These are phyloP conservation scores for Margaritifera margaritifera DNA, from an alignment of 2,888 invertebrate genomes.

Conservation along the genomic window DNA sequence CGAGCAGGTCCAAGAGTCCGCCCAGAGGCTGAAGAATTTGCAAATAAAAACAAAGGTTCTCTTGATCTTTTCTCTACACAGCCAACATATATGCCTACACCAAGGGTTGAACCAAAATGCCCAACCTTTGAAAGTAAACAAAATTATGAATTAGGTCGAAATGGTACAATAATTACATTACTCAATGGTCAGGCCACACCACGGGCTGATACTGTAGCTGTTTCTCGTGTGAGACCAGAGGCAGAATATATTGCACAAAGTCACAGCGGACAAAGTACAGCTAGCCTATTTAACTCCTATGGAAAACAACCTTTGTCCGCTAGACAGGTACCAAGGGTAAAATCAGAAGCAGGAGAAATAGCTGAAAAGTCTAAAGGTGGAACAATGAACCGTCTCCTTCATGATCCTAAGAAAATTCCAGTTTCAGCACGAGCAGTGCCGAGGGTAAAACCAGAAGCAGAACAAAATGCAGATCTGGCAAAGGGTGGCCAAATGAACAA, in stretches of 20 bases:
- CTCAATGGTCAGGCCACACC: slow-evolving; percentile 53
- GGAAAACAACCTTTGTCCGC: slow-evolving; percentile 44
- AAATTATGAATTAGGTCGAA: slow-evolving; percentile 54
- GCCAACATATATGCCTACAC: slow-evolving; percentile 40
- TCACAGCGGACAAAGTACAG: slow-evolving; percentile 48
- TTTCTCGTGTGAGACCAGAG: slow-evolving; percentile 53
- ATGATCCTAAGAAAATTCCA: slow-evolving; percentile 54
- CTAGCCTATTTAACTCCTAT: slow-evolving; percentile 46
- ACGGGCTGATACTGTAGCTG: slow-evolving; percentile 43
- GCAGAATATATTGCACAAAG: slow-evolving; percentile 54
- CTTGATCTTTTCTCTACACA: slow-evolving; percentile 49
- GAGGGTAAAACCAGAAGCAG: slow-evolving; percentile 56
- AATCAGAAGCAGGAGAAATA: slow-evolving; percentile 45
- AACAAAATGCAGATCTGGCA: slow-evolving; percentile 47
- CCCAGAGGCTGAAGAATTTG: slow-evolving; percentile 64
- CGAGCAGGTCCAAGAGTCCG: slow-evolving; percentile 51
- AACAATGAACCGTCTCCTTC: slow-evolving; percentile 55
- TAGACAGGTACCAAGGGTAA: slow-evolving; percentile 46
- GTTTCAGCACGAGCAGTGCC: slow-evolving; percentile 49
- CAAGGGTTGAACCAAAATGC: slow-evolving; percentile 50
- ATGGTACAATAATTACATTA: slow-evolving; percentile 53
- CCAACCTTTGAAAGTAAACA: slow-evolving; percentile 42
- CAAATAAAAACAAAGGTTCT: slow-evolving; percentile 53
- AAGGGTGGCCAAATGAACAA: slow-evolving; percentile 55
- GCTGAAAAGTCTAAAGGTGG: slow-evolving; percentile 49